Percentiles rank a stretch among this genome's conserved stretches.
Evolutionary conservation across 2,797 vertebrate species (phyloP).

Genomic region (Sebastes itinus): DNA sequence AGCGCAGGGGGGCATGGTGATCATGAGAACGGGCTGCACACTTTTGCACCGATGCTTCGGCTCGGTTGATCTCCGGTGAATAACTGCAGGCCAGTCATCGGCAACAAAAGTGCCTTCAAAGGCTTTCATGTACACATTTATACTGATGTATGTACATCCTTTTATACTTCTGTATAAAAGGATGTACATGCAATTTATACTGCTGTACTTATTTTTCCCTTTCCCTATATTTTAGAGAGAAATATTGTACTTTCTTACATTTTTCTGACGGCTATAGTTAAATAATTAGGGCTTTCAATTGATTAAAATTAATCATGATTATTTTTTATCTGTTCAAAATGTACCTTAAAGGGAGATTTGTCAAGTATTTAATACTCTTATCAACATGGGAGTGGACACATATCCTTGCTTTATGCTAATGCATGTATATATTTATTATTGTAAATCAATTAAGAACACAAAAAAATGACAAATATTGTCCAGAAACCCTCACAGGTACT

Average conservation of each 20-base stretch:
- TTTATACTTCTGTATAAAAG: neutral
- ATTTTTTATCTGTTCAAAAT: too few species aligned
- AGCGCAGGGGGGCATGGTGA: conserved; percentile 6
- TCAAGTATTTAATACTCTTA: too few species aligned
- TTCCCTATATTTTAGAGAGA: neutral
- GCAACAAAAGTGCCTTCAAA: conserved; percentile 1
- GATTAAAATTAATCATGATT: too few species aligned
- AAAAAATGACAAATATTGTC: too few species aligned
- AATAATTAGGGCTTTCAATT: too few species aligned
- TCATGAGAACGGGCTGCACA: conserved; percentile 29
- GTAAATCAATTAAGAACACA: too few species aligned
- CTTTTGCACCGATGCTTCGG: neutral
- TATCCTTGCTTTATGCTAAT: too few species aligned
- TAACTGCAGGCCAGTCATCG: neutral
- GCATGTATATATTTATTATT: too few species aligned
- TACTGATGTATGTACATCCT: neutral
- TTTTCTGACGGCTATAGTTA: neutral
- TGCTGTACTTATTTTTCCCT: neutral
- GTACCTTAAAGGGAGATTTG: too few species aligned
- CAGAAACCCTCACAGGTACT: too few species aligned
- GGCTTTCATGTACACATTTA: neutral
- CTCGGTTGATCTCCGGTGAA: conserved; percentile 19
- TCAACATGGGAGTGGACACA: too few species aligned
- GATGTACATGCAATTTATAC: neutral
- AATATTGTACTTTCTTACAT: neutral